Conservation (phyloP, 2,888 invertebrate species). For the Nasonovia ribisnigri region DNA sequence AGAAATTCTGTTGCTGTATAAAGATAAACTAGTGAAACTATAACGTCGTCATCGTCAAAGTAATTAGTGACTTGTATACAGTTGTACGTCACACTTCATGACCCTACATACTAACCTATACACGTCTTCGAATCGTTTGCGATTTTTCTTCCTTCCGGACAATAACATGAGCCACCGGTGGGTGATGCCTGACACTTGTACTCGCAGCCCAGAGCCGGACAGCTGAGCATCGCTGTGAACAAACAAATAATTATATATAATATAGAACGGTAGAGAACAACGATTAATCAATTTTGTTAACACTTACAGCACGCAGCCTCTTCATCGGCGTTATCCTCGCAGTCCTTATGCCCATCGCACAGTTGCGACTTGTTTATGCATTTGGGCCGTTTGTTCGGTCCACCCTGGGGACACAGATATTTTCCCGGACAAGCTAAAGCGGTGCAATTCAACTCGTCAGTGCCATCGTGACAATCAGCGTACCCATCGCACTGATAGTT, state of each 20-base stretch:
- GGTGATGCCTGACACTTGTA: slow-evolving; percentile 92
- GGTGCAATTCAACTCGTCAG: slow-evolving; percentile 90
- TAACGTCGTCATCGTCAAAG: neutral
- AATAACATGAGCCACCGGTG: slow-evolving; percentile 90
- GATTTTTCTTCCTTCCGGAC: slow-evolving; percentile 87
- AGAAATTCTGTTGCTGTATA: neutral
- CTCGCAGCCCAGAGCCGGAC: slow-evolving; percentile 88
- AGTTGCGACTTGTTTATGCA: slow-evolving; percentile 90
- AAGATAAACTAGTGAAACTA: neutral
- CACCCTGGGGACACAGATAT: slow-evolving; percentile 88
- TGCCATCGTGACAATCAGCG: slow-evolving; percentile 92
- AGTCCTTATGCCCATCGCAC: slow-evolving; percentile 92
- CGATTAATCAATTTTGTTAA: neutral
- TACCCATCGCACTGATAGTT: slow-evolving; percentile 88
- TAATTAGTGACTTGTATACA: neutral
- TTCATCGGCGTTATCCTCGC: slow-evolving; percentile 92
- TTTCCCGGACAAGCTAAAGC: slow-evolving; percentile 90
- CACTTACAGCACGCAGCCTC: slow-evolving; percentile 84
- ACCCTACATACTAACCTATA: slow-evolving; percentile 73
- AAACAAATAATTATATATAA: slow-evolving; percentile 27
- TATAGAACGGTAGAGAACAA: neutral
- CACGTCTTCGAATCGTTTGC: slow-evolving; percentile 88
- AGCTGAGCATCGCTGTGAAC: slow-evolving; percentile 81
- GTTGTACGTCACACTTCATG: neutral
- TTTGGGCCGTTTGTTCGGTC: slow-evolving; percentile 80